A percentile compares a stretch with the other conserved stretches of the same genome.
These are phyloP conservation scores for Pantherophis vulpinus DNA, from an alignment of 2,797 vertebrate species.

Conservation along the genomic window DNA sequence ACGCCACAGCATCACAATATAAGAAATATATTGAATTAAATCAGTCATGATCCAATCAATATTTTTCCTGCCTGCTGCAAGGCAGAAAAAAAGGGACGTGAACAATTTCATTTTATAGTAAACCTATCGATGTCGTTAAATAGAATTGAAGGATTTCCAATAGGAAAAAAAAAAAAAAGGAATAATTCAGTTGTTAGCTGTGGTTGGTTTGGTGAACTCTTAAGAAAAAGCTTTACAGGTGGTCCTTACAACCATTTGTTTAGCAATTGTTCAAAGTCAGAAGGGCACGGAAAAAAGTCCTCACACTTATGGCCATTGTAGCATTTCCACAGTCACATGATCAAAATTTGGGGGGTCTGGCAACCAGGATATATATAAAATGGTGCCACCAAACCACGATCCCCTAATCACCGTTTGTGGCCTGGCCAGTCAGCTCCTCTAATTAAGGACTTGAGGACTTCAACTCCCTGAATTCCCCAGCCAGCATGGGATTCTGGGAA, in stretches of 20 bases:
- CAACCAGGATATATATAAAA: not conserved
- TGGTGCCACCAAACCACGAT: no score
- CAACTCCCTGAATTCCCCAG: not conserved
- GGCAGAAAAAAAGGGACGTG: no score
- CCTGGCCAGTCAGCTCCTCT: not conserved
- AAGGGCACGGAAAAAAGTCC: not conserved
- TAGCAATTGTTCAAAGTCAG: not conserved
- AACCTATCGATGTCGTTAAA: not conserved
- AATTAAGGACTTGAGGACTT: not conserved
- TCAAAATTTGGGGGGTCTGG: not conserved
- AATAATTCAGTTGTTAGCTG: not conserved
- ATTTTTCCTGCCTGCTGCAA: no score
- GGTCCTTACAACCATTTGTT: not conserved
- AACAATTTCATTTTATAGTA: no score
- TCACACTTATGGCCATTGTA: not conserved
- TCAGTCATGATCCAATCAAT: no score
- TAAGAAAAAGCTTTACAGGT: not conserved
- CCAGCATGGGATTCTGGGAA: no score
- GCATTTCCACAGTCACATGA: not conserved
- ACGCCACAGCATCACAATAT: no score
- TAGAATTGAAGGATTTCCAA: not conserved
- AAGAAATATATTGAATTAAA: no score
- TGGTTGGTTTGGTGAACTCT: not conserved
- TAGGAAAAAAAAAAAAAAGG: no score
- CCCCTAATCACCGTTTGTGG: not conserved